These are phyloP conservation scores for Paralichthys olivaceus DNA, from an alignment of 2,113 vertebrate species.

Conservation along the genomic window DNA sequence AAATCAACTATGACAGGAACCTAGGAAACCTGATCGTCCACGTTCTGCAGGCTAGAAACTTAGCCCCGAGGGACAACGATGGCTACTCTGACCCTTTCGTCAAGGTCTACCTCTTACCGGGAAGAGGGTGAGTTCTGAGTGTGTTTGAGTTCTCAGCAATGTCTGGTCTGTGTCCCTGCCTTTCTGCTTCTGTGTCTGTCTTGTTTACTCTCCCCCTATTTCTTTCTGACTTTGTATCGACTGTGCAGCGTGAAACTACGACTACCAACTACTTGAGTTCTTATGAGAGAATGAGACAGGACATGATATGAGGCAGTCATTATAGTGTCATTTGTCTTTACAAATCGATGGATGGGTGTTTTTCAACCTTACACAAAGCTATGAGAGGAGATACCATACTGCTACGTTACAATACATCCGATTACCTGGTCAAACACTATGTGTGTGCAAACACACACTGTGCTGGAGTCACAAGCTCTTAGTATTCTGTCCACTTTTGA, in stretches of 20 bases:
- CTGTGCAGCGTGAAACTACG: slow-evolving; percentile 45
- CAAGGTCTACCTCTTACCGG: slow-evolving; percentile 98
- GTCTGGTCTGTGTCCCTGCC: slow-evolving; percentile 60
- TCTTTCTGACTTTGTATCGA: slow-evolving; percentile 58
- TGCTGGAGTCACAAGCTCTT: not conserved
- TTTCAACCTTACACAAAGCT: not conserved
- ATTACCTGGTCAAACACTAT: not conserved
- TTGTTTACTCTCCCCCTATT: slow-evolving; percentile 59
- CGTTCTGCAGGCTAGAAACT: slow-evolving; percentile 96
- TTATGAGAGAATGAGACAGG: slow-evolving; percentile 46
- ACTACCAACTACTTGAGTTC: slow-evolving; percentile 45
- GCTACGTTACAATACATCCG: not conserved
- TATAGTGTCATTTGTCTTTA: slow-evolving; percentile 10
- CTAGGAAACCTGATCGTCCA: slow-evolving; percentile 98
- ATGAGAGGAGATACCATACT: not conserved
- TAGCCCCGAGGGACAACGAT: slow-evolving; percentile 93
- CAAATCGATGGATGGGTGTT: slow-evolving; percentile 30
- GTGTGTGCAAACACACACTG: not conserved
- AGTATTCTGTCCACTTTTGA: slow-evolving; percentile 1
- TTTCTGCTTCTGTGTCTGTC: slow-evolving; percentile 67
- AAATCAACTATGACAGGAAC: slow-evolving; percentile 97
- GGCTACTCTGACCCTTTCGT: slow-evolving; percentile 98
- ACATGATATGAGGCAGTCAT: slow-evolving; percentile 64
- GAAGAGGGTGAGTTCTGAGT: slow-evolving; percentile 91
- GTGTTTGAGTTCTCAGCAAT: slow-evolving; percentile 23